Percentiles rank a stretch among this genome's conserved stretches.
Evolutionary conservation across 2,888 invertebrate genomes (phyloP).

Genomic region (Magallana nippona): DNA sequence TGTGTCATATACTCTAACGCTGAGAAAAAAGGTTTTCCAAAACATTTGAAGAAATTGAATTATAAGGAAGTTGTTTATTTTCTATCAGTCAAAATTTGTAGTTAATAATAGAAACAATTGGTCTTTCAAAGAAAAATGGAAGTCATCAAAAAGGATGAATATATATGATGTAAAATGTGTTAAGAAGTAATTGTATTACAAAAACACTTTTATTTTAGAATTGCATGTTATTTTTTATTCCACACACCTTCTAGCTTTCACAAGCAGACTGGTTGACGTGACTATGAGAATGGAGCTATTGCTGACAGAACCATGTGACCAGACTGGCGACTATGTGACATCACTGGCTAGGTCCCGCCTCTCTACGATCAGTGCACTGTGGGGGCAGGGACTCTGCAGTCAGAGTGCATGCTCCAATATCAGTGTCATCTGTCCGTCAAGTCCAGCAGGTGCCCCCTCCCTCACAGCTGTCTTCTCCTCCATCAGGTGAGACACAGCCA

Average conservation of each 20-base stretch:
- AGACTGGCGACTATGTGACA: not conserved
- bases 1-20: too few relatives aligned
- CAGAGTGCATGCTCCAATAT: conserved; percentile 31
- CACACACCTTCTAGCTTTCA: conserved; percentile 29
- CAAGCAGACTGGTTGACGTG: conserved; percentile 23
- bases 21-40: not conserved
- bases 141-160: too few relatives aligned
- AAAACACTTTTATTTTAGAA: too few relatives aligned
- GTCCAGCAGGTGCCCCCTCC: not conserved
- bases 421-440: conserved; percentile 35
- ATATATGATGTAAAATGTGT: too few relatives aligned
- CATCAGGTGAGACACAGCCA: not conserved
- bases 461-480: conserved; percentile 16
- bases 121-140: too few relatives aligned
- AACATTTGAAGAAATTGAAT: too few relatives aligned
- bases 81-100: too few relatives aligned
- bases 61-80: too few relatives aligned
- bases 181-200: too few relatives aligned
- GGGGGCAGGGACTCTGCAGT: conserved; percentile 45
- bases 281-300: conserved; percentile 18
- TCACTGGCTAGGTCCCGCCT: conserved; percentile 26
- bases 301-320: conserved; percentile 27
- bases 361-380: conserved; percentile 32
- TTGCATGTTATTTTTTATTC: not conserved
- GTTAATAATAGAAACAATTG: too few relatives aligned